Conservation (phyloP, 2,113 vertebrate genomes). For the Myrmophylax atrothorax region DNA sequence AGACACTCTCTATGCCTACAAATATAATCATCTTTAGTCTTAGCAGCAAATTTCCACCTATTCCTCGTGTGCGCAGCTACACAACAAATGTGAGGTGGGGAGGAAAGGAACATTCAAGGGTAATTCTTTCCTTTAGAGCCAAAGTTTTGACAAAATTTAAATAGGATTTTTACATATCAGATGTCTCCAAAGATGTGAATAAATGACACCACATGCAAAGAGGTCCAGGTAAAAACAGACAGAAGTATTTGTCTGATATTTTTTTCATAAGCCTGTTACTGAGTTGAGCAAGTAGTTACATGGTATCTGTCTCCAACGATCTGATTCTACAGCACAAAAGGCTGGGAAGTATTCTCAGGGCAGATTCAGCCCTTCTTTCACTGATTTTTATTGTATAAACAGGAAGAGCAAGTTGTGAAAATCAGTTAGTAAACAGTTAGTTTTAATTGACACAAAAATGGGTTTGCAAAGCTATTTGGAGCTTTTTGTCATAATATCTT, state of each 20-base stretch:
- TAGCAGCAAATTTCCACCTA: not conserved
- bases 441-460: not conserved
- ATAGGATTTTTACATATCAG: not conserved
- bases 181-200: not conserved
- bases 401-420: not conserved
- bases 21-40: not conserved
- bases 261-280: not conserved
- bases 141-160: not conserved
- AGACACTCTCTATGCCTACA: not conserved
- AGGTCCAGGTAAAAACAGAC: not conserved
- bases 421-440: not conserved
- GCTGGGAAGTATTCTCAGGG: not conserved
- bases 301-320: not conserved
- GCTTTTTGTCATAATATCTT: not conserved
- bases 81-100: not conserved
- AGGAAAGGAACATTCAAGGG: not conserved
- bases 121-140: not conserved
- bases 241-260: not conserved
- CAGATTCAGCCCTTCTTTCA: not conserved
- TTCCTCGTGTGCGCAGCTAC: not conserved
- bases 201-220: not conserved
- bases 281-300: not conserved
- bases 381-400: not conserved
- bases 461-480: not conserved
- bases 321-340: not conserved